phyloP scores from a whole-genome alignment of 2,888 invertebrate genomes.

The Pocota personata region DNA sequence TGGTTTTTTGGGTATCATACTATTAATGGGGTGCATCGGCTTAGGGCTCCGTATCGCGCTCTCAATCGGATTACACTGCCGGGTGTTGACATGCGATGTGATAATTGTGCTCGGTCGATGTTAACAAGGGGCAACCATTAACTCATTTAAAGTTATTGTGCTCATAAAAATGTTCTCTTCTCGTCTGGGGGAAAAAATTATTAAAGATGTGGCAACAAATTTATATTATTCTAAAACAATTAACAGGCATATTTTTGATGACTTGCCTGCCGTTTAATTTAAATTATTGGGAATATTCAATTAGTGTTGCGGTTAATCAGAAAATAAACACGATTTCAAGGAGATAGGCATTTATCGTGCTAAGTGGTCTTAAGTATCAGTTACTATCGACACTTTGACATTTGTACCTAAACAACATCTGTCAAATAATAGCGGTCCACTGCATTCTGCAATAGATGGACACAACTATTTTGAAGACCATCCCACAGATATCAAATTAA shows the following conservation, averaged over 20 bases:
- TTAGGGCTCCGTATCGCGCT: conserved; percentile 60
- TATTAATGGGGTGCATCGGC: conserved; percentile 68
- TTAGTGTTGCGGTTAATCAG: conserved; percentile 68
- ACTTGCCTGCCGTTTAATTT: conserved; percentile 16
- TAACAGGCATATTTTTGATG: conserved; percentile 34
- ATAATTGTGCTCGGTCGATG: conserved; percentile 67
- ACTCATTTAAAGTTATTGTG: conserved; percentile 69
- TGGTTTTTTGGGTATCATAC: conserved; percentile 66
- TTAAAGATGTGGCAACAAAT: conserved; percentile 70
- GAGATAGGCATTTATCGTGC: neutral
- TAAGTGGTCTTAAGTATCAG: too few relatives aligned
- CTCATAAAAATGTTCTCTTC: conserved; percentile 58
- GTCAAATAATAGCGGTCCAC: too few relatives aligned
- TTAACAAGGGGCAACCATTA: conserved; percentile 73
- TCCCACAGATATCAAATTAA: too few relatives aligned
- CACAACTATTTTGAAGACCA: too few relatives aligned
- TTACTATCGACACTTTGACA: too few relatives aligned
- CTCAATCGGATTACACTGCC: conserved; percentile 73
- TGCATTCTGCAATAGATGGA: too few relatives aligned
- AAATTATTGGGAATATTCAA: conserved; percentile 33
- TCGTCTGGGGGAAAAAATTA: conserved; percentile 45
- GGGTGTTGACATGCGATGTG: conserved; percentile 74
- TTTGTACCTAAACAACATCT: too few relatives aligned
- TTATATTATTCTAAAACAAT: conserved; percentile 56
- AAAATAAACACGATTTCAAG: conserved; percentile 49